Evolutionary conservation across 2,888 invertebrate species (phyloP).

Genomic region (Rhodophaea formosa): DNA sequence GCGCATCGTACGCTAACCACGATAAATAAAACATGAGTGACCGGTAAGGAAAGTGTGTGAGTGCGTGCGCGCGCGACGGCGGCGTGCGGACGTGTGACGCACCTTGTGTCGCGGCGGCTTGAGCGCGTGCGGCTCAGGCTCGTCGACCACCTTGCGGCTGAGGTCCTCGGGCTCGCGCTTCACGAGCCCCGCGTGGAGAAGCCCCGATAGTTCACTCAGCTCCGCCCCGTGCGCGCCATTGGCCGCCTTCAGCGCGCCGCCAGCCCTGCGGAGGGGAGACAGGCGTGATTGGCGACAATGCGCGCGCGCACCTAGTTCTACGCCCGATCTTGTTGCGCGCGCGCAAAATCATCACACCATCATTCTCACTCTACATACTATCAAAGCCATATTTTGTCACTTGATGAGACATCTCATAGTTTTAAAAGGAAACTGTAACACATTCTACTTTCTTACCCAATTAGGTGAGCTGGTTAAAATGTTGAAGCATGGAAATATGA

Average conservation of each 20-base stretch:
- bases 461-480: background rate
- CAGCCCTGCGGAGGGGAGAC: slow-evolving; percentile 84
- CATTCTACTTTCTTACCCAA: background rate
- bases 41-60: slow-evolving; percentile 75
- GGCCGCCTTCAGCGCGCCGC: slow-evolving; percentile 82
- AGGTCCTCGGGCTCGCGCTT: slow-evolving; percentile 92
- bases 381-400: slow-evolving; percentile 48
- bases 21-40: slow-evolving; percentile 80
- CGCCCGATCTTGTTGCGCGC: slow-evolving; percentile 54
- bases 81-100: slow-evolving; percentile 79
- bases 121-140: slow-evolving; percentile 82
- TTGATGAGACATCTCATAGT: background rate
- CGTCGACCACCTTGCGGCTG: slow-evolving; percentile 85
- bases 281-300: slow-evolving; percentile 69
- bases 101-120: slow-evolving; percentile 84
- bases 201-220: slow-evolving; percentile 82
- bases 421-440: background rate
- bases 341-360: slow-evolving; percentile 55
- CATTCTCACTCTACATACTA: slow-evolving; percentile 53
- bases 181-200: slow-evolving; percentile 85
- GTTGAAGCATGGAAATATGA: no score
- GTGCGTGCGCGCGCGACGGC: slow-evolving; percentile 80
- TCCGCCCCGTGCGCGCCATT: slow-evolving; percentile 86
- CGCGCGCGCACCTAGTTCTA: slow-evolving; percentile 61
- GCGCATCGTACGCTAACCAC: slow-evolving; percentile 82